Evolutionary conservation across 2,888 invertebrate species (phyloP).

Genomic region (Entomobrya proxima): DNA sequence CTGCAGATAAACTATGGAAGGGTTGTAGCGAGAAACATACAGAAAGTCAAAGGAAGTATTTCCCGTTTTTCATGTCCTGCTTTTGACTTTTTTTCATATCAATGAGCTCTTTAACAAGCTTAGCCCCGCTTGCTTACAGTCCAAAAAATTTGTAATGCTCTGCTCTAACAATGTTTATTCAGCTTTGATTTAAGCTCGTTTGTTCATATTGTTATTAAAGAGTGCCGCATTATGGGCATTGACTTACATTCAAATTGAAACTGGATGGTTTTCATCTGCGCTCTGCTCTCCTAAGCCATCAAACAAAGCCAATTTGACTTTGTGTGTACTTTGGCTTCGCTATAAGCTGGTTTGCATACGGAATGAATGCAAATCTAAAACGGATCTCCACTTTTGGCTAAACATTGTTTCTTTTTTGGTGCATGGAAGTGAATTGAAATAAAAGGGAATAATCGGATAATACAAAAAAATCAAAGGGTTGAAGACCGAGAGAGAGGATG

Average conservation of each 20-base stretch:
- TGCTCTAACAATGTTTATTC: slow-evolving; percentile 58
- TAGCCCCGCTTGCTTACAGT: neutral
- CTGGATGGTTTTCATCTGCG: slow-evolving; percentile 10
- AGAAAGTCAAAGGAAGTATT: slow-evolving; percentile 6
- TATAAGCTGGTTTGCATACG: neutral
- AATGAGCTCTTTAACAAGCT: slow-evolving; percentile 14
- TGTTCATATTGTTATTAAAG: slow-evolving; percentile 15
- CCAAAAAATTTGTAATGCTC: slow-evolving; percentile 43
- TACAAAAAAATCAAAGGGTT: slow-evolving; percentile 53
- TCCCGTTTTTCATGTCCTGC: slow-evolving; percentile 17
- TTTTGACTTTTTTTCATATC: slow-evolving; percentile 51
- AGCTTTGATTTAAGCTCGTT: slow-evolving; percentile 30
- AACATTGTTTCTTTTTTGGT: neutral
- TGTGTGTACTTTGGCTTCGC: neutral
- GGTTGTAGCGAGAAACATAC: neutral
- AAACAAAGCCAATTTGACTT: slow-evolving; percentile 37
- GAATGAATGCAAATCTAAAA: slow-evolving; percentile 57
- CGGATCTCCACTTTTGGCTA: slow-evolving; percentile 50
- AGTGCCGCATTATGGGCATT: neutral
- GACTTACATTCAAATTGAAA: slow-evolving; percentile 21
- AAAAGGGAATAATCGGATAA: slow-evolving; percentile 59
- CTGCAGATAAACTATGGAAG: too few relatives aligned
- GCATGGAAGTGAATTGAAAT: slow-evolving; percentile 5
- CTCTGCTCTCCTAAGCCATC: too few relatives aligned
- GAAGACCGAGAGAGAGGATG: slow-evolving; percentile 39